Conservation (phyloP, 2,888 invertebrate genomes). For the Napeogenes inachia region DNA sequence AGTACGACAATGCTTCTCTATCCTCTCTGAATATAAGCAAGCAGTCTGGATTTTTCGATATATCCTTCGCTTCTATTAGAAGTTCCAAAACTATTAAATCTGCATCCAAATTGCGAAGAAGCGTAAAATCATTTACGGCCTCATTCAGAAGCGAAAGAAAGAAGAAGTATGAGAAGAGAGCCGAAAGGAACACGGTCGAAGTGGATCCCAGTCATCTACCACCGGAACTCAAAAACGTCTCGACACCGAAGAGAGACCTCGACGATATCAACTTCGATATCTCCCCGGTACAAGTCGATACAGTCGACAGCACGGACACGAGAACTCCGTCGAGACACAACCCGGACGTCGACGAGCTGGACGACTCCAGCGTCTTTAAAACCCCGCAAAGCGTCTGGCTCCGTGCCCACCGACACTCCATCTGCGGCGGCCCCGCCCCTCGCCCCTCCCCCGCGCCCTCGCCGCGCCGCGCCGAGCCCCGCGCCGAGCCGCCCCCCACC, state of each 20-base stretch:
- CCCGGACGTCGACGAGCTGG: constrained; percentile 56
- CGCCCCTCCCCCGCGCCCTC: constrained; percentile 61
- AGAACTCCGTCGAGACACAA: constrained; percentile 45
- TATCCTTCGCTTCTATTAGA: constrained; percentile 66
- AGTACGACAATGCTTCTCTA: constrained; percentile 68
- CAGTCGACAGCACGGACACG: constrained; percentile 63
- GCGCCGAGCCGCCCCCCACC: constrained; percentile 58
- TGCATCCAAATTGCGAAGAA: constrained; percentile 67
- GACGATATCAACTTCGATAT: constrained; percentile 65
- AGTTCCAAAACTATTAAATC: constrained; percentile 70
- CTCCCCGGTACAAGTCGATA: constrained; percentile 70
- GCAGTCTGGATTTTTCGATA: constrained; percentile 72
- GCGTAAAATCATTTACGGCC: constrained; percentile 74
- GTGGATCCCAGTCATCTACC: constrained; percentile 61
- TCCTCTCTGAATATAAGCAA: constrained; percentile 71
- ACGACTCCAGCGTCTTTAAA: constrained; percentile 64
- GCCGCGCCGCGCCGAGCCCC: constrained; percentile 47
- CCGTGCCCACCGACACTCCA: constrained; percentile 59
- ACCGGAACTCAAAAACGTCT: constrained; percentile 53
- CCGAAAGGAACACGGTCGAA: constrained; percentile 63
- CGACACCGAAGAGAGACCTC: constrained; percentile 58
- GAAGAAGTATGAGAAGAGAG: constrained; percentile 70
- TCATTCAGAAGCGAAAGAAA: constrained; percentile 73
- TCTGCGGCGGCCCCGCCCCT: constrained; percentile 59
- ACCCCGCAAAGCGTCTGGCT: constrained; percentile 66